A percentile compares a stretch with the other conserved stretches of the same genome.
Conservation (phyloP, 2,797 vertebrate genomes). For the Ceryle rudis region DNA sequence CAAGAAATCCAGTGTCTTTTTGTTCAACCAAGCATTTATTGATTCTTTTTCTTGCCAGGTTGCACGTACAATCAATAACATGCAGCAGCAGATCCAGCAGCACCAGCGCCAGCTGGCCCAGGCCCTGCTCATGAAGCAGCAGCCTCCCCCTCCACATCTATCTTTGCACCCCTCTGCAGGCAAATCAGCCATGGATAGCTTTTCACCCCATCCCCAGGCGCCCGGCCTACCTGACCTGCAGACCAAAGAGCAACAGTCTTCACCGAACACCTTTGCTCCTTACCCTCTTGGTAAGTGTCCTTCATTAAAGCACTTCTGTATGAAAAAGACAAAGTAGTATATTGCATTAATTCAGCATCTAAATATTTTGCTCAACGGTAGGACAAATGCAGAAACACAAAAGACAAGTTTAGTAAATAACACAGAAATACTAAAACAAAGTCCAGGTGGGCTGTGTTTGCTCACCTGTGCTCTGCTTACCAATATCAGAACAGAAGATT, state of each 20-base stretch:
- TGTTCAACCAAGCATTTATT: not conserved
- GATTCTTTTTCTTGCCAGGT: slow-evolving; percentile 80
- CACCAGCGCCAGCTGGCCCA: slow-evolving; percentile 99
- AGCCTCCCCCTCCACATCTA: slow-evolving; percentile 87
- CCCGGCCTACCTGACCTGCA: slow-evolving; percentile 94
- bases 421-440: not conserved
- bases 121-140: slow-evolving; percentile 97
- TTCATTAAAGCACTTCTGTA: fast-evolving
- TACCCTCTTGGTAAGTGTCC: slow-evolving; percentile 91
- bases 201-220: slow-evolving; percentile 89
- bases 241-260: slow-evolving; percentile 98
- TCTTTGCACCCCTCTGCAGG: slow-evolving; percentile 91
- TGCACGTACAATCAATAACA: slow-evolving; percentile 99
- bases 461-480: not conserved
- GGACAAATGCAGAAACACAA: not conserved
- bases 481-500: not conserved
- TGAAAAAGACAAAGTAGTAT: not conserved
- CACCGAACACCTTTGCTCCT: slow-evolving; percentile 92
- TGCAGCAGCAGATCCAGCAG: slow-evolving; percentile 99
- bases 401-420: not conserved
- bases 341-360: not conserved
- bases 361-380: not conserved
- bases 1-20: not conserved
- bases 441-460: not conserved
- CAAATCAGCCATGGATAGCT: slow-evolving; percentile 94